Percentiles rank a stretch among this genome's conserved stretches.
phyloP scores from a whole-genome alignment of 2,113 vertebrate genomes.

The Chloropsis cyanopogon region DNA sequence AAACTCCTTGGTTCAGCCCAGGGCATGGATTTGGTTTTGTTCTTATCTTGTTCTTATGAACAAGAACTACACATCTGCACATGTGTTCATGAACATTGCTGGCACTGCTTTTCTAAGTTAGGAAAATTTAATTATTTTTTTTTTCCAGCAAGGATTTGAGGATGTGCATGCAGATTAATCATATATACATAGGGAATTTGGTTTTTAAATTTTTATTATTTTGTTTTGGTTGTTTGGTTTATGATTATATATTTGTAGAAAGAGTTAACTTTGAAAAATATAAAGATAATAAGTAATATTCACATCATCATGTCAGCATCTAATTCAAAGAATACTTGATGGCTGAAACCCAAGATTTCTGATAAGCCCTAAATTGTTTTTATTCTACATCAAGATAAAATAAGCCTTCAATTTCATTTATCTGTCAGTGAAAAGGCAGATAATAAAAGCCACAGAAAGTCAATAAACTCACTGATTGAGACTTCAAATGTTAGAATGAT shows the following conservation, averaged over 20 bases:
- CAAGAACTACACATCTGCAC: background rate
- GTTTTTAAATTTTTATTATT: background rate
- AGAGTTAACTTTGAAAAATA: background rate
- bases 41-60: background rate
- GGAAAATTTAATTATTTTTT: background rate
- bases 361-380: background rate
- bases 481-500: background rate
- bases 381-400: conserved; percentile 28
- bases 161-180: background rate
- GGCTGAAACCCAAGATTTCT: background rate
- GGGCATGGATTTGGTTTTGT: background rate
- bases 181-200: too few species aligned
- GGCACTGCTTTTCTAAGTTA: background rate
- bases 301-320: background rate
- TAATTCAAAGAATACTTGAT: background rate
- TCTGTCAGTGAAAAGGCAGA: background rate
- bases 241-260: background rate
- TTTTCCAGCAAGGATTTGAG: background rate
- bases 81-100: background rate
- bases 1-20: background rate
- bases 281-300: background rate
- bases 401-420: conserved; percentile 25
- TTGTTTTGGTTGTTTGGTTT: background rate
- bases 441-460: conserved; percentile 12
- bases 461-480: background rate